These are phyloP conservation scores for Allobates femoralis DNA, from an alignment of 2,797 vertebrate species.

Conservation along the genomic window DNA sequence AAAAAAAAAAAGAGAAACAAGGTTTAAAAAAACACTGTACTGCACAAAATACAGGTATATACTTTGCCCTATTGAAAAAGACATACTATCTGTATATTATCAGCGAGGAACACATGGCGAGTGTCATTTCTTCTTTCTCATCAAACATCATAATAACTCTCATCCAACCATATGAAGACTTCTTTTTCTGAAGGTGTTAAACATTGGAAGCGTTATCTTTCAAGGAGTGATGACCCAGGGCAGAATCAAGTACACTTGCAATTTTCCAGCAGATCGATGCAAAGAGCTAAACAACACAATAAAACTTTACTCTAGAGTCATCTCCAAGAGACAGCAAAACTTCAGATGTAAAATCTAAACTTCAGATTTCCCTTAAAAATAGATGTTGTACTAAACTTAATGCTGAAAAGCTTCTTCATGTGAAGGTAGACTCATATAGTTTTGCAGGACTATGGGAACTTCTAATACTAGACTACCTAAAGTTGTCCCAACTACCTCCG, in stretches of 20 bases:
- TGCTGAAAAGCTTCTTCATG: not conserved
- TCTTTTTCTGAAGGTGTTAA: constrained; percentile 38
- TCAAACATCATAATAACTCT: constrained; percentile 24
- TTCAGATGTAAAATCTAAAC: not conserved
- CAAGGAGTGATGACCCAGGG: constrained; percentile 43
- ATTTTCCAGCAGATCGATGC: constrained; percentile 42
- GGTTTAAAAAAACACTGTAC: too few relatives aligned
- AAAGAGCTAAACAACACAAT: constrained; percentile 29
- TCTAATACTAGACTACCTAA: not conserved
- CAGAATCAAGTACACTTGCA: constrained; percentile 37
- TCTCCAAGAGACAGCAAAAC: not conserved
- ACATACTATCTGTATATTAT: constrained; percentile 9
- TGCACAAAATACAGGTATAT: not conserved
- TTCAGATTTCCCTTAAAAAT: constrained; percentile 1
- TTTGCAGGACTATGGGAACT: not conserved
- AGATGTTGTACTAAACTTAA: not conserved
- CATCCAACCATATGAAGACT: constrained; percentile 14
- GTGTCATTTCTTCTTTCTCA: constrained; percentile 25
- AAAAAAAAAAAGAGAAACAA: too few relatives aligned
- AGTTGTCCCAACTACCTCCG: not conserved
- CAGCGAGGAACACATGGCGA: not conserved
- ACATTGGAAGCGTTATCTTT: constrained; percentile 25
- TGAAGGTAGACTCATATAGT: not conserved
- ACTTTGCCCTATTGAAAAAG: not conserved
- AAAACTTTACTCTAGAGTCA: constrained; percentile 25